Evolutionary conservation across 2,113 vertebrate genomes (phyloP).

Genomic region (Dasypus novemcinctus): DNA sequence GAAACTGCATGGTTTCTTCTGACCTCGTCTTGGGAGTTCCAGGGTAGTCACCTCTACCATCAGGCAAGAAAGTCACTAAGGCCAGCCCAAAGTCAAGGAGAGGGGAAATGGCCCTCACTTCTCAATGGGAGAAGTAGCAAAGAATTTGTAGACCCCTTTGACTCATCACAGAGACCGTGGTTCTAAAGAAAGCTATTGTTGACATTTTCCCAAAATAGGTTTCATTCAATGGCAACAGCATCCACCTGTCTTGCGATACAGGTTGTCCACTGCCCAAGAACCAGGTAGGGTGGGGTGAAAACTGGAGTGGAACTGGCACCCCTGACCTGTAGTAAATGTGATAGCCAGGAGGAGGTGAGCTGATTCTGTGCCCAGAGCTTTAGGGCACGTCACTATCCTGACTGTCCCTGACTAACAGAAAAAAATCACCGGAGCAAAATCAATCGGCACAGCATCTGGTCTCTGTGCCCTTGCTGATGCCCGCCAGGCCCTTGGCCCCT

Average conservation of each 20-base stretch:
- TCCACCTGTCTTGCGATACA: neutral
- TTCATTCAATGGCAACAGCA: neutral
- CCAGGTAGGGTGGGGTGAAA: neutral
- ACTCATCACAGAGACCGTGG: neutral
- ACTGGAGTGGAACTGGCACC: neutral
- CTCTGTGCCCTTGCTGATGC: constrained; percentile 22
- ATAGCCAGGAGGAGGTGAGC: neutral
- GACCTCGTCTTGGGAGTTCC: neutral
- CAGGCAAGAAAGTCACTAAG: neutral
- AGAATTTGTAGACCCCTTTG: neutral
- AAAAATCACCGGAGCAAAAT: constrained; percentile 48
- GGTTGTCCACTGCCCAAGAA: neutral
- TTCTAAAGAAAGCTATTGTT: neutral
- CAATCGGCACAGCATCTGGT: constrained; percentile 62
- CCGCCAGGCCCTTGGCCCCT: constrained; percentile 24
- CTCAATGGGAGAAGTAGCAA: neutral
- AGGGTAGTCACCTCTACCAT: neutral
- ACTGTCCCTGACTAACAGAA: constrained; percentile 46
- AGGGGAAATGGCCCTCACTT: neutral
- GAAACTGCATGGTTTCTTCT: neutral
- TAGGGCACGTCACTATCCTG: neutral
- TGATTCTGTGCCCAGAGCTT: neutral
- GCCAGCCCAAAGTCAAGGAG: neutral
- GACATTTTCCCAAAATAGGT: neutral
- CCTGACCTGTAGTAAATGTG: neutral